Evolutionary conservation across 2,113 vertebrate genomes (phyloP).

Genomic region (Circaetus cinerascens): DNA sequence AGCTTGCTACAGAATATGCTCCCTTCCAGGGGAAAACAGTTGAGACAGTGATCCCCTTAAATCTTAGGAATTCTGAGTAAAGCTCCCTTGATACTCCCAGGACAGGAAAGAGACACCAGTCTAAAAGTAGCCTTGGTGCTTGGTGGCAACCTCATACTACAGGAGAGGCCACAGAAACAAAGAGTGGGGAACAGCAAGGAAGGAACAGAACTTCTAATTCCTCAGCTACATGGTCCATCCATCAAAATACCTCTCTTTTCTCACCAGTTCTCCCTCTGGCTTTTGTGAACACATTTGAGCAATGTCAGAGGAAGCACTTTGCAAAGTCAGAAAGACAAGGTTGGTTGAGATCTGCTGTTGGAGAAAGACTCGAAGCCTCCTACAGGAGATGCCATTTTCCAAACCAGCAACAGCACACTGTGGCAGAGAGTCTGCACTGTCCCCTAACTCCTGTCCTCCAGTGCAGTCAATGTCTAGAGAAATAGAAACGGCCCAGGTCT

Average conservation of each 20-base stretch:
- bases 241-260: neutral
- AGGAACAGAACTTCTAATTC: neutral
- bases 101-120: neutral
- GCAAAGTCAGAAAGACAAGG: neutral
- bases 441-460: neutral
- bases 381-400: neutral
- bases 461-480: neutral
- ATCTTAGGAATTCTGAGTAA: neutral
- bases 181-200: neutral
- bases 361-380: neutral
- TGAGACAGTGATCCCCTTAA: neutral
- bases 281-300: neutral
- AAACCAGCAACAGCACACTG: neutral
- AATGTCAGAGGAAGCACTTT: neutral
- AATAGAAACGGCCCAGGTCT: neutral
- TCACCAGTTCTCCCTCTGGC: neutral
- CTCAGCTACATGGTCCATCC: neutral
- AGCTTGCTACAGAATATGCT: neutral
- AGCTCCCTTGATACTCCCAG: neutral
- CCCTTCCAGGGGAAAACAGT: neutral
- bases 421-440: neutral
- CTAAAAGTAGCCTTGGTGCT: neutral
- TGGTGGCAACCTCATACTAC: neutral
- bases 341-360: neutral
- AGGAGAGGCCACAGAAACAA: neutral